These are phyloP conservation scores for Chrysopilus asiliformis DNA, from an alignment of 2,888 invertebrate species.

Conservation along the genomic window DNA sequence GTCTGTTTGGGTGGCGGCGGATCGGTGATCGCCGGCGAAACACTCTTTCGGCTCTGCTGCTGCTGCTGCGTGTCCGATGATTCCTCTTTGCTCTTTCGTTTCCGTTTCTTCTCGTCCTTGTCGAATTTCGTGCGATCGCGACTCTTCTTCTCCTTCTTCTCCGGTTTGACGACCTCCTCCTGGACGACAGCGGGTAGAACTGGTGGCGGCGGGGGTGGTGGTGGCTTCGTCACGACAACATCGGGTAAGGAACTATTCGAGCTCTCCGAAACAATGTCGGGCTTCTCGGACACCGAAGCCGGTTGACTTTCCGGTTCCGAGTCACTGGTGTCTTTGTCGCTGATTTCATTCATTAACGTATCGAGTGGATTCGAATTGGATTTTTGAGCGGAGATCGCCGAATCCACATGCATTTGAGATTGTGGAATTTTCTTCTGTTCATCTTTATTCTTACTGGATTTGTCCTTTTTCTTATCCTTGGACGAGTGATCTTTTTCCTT, in stretches of 20 bases:
- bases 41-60: conserved; percentile 20
- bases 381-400: conserved; percentile 2
- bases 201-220: conserved; percentile 10
- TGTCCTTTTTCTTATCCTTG: conserved; percentile 26
- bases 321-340: conserved; percentile 27
- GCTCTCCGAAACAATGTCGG: conserved; percentile 25
- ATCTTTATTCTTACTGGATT: conserved; percentile 23
- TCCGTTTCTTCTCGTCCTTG: conserved; percentile 50
- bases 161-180: conserved; percentile 38
- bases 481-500: conserved; percentile 42
- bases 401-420: not conserved
- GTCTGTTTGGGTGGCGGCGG: conserved; percentile 34
- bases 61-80: conserved; percentile 7
- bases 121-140: conserved; percentile 41
- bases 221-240: conserved; percentile 10
- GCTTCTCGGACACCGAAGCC: conserved; percentile 18
- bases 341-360: conserved; percentile 20
- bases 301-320: conserved; percentile 22
- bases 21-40: conserved; percentile 22
- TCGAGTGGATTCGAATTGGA: conserved; percentile 15
- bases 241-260: conserved; percentile 36
- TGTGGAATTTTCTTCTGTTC: conserved; percentile 17
- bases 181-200: conserved; percentile 13
- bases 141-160: conserved; percentile 42
- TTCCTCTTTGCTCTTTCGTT: conserved; percentile 46